Evolutionary conservation across 2,888 invertebrate genomes (phyloP).

Genomic region (Zhuqinia jingwanae): DNA sequence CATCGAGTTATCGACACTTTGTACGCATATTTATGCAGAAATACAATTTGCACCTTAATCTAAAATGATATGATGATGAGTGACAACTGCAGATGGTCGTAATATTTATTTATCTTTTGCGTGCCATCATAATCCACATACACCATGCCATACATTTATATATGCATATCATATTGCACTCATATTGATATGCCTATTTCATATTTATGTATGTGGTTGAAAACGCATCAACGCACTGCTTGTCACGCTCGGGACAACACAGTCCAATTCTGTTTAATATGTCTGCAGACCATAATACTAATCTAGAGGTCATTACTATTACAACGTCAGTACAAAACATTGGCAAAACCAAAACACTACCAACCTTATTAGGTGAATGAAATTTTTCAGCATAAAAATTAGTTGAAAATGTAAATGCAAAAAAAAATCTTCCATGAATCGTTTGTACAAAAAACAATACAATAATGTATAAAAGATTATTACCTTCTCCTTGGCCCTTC

Average conservation of each 20-base stretch:
- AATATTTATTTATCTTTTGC: conserved; percentile 9
- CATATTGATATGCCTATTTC: background rate
- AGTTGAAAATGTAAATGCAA: no score
- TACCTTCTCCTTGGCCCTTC: conserved; percentile 79
- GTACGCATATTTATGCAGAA: background rate
- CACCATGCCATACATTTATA: background rate
- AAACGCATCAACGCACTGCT: conserved; percentile 23
- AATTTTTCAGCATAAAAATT: no score
- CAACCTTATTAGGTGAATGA: background rate
- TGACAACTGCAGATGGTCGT: conserved; percentile 38
- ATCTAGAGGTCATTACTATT: background rate
- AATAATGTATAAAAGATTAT: conserved; percentile 42
- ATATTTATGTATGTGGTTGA: background rate
- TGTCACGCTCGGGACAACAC: no score
- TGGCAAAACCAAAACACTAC: no score
- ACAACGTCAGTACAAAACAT: background rate
- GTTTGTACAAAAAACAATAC: no score
- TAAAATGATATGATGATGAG: background rate
- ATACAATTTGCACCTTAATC: background rate
- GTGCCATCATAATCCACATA: conserved; percentile 9
- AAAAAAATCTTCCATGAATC: no score
- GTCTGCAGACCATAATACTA: no score
- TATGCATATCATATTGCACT: background rate
- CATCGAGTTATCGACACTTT: background rate
- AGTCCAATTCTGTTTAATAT: no score